Base-by-base conservation (phyloP, 2,797 vertebrate genomes). In the Melanotaenia pygmaea region DNA sequence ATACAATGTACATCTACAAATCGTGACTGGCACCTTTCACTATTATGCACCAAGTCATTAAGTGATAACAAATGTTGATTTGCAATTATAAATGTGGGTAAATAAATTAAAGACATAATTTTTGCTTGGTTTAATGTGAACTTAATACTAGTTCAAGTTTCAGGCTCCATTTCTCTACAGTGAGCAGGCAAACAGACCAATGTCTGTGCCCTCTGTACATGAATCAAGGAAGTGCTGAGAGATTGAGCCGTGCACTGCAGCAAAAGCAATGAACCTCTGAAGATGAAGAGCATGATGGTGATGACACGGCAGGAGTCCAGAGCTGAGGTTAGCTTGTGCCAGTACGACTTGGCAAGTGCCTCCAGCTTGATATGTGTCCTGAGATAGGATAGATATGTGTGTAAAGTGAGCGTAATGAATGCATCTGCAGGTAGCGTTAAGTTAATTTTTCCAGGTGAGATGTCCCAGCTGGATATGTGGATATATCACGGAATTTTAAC, bases 261-360 rank as follows among this genome's bases (percentile, higher is more conserved):
- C 74, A 88, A 81, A 85, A 69, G 62, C 72, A 85, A 72, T 71
- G 63, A 59, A 76, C 70, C 64, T 74, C 71, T 82, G 72, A 77
- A 70, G 83, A 72, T 67, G 77, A 64, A 70, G 67, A 67, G 74
- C 69, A 69, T 74, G 74, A 79, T 77, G 54, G 43, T 80, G 73
- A 78, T 82, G 76, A 72, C 60, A 88, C 83, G 85, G 87, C 89
- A 83, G 35, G 37, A 63, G 70, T 83, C 88, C 85, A 86, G 74
- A 71, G 66, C 67, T 67, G 76, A 85, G 73, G 70, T 72, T 54
- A 80, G 67, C 53, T 24, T 74, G 68, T 74, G 69, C 76, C 71
- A 79, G 77, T 70, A 69, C 80, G 72, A 83, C 66, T 80, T 88
- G 80, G 81, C 83, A 83, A 59, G 38, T 82, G 60, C 37, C 56